These are phyloP conservation scores for Caenorhabditis inopinata DNA, from an alignment of 1,140 invertebrate species.

Conservation along the genomic window DNA sequence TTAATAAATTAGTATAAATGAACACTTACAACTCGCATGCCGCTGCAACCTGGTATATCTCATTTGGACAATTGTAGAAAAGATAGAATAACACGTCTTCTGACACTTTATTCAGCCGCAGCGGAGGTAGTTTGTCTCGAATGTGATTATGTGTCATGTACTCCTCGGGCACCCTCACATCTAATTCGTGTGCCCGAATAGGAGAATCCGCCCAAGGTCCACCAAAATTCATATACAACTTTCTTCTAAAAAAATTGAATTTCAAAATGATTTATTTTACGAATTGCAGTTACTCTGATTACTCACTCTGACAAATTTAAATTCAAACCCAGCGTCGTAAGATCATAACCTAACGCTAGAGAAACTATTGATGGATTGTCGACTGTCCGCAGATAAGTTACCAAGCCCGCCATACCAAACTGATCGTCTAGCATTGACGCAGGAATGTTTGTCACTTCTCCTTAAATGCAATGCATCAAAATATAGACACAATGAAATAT, in stretches of 20 bases:
- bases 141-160: slow-evolving; percentile 86
- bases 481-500: too few species aligned
- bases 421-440: slow-evolving; percentile 97
- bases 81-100: slow-evolving; percentile 98
- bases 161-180: slow-evolving; percentile 96
- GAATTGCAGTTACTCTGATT: too few species aligned
- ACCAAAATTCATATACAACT: slow-evolving; percentile 92
- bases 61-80: slow-evolving; percentile 97
- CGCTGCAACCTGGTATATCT: slow-evolving; percentile 91
- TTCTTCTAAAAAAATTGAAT: slow-evolving; percentile 67
- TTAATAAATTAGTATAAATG: neutral
- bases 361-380: slow-evolving; percentile 71
- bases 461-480: slow-evolving; percentile 74
- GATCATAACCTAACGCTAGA: slow-evolving; percentile 90
- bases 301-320: slow-evolving; percentile 86
- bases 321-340: slow-evolving; percentile 94
- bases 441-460: slow-evolving; percentile 90
- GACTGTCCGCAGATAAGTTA: slow-evolving; percentile 93
- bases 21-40: slow-evolving; percentile 88
- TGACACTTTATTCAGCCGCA: slow-evolving; percentile 92
- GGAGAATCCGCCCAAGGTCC: slow-evolving; percentile 96
- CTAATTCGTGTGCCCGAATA: slow-evolving; percentile 89
- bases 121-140: slow-evolving; percentile 78
- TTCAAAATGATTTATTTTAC: neutral
- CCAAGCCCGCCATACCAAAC: slow-evolving; percentile 94